These are phyloP conservation scores for Vespertilio murinus DNA, from an alignment of 2,797 vertebrate species.

Conservation along the genomic window DNA sequence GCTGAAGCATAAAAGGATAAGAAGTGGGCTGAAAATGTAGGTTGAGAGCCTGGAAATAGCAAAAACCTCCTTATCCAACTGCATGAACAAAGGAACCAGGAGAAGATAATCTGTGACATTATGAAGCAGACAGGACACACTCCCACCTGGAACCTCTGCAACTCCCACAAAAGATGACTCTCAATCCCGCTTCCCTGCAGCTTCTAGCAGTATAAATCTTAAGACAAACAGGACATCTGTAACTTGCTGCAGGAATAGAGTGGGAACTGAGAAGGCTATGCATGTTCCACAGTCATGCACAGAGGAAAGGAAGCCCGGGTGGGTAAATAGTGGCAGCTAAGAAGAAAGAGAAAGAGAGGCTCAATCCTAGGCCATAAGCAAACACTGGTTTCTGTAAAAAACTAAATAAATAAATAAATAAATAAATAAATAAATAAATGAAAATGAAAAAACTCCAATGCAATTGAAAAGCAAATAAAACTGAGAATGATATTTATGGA, in stretches of 20 bases:
- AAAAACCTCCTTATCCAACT: neutral
- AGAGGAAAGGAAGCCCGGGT: neutral
- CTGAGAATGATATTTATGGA: neutral
- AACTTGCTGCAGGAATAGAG: neutral
- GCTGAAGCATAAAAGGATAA: neutral
- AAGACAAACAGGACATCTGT: neutral
- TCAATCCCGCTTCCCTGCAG: neutral
- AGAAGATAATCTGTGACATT: neutral
- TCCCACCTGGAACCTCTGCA: neutral
- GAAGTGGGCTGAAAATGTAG: neutral
- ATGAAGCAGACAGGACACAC: neutral
- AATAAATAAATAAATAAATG: neutral
- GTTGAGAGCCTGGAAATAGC: neutral
- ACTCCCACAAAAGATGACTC: neutral
- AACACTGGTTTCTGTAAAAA: neutral
- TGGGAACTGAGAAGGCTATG: neutral
- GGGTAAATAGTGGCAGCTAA: neutral
- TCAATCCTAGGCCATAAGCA: neutral
- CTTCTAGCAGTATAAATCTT: neutral
- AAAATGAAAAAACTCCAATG: neutral
- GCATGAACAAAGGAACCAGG: neutral
- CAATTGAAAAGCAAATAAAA: neutral
- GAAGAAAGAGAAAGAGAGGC: neutral
- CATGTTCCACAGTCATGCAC: neutral
- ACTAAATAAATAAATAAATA: no score